These are phyloP conservation scores for Acrocephalus arundinaceus DNA, from an alignment of 2,113 vertebrate genomes.

Conservation along the genomic window DNA sequence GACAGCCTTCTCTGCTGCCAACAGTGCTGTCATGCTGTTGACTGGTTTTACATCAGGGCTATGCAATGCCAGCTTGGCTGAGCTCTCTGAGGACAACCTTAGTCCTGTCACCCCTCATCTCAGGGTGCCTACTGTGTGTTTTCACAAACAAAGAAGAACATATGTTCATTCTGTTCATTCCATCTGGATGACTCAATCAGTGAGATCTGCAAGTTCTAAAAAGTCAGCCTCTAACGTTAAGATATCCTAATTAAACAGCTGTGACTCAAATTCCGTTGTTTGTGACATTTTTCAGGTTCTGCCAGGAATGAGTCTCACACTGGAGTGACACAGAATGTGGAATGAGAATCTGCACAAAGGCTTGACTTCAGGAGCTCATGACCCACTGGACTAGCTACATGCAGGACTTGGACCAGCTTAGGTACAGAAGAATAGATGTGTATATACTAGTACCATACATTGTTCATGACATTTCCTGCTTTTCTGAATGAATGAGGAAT, in stretches of 20 bases:
- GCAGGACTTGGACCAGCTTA: background rate
- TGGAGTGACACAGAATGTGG: background rate
- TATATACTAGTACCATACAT: background rate
- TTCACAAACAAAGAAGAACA: constrained; percentile 61
- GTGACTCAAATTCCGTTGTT: constrained; percentile 5
- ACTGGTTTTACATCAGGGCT: background rate
- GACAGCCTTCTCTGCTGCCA: background rate
- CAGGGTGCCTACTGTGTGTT: background rate
- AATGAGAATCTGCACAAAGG: background rate
- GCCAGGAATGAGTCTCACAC: background rate
- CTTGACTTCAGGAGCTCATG: background rate
- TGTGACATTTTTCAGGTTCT: background rate
- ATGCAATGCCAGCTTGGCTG: background rate
- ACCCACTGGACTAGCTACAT: background rate
- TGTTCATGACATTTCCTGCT: background rate
- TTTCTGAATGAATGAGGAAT: constrained; percentile 3
- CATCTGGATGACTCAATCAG: constrained; percentile 56
- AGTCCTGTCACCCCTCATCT: constrained; percentile 18
- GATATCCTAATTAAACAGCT: constrained; percentile 43
- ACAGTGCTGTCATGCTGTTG: background rate
- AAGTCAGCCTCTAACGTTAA: constrained; percentile 27
- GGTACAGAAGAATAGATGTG: background rate
- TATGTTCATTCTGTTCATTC: constrained; percentile 40
- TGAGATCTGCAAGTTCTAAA: constrained; percentile 45
- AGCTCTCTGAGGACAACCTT: constrained; percentile 29